A percentile compares a stretch with the other conserved stretches of the same genome.
Evolutionary conservation across 1,140 invertebrate genomes (phyloP).

Genomic region (Anoplolepis gracilipes): DNA sequence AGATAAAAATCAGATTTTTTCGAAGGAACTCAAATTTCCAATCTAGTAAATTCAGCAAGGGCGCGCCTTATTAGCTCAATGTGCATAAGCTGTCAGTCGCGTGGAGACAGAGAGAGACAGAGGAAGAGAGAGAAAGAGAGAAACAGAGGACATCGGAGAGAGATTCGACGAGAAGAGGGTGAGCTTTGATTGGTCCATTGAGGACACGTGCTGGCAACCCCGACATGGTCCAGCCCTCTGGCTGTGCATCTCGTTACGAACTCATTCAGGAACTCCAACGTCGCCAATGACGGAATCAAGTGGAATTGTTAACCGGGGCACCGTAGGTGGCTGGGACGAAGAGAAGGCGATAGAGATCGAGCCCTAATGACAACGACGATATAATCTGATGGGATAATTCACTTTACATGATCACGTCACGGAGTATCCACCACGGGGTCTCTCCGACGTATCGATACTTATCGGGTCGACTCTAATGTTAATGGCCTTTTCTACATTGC

Average conservation of each 20-base stretch:
- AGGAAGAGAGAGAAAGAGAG: slow-evolving; percentile 48
- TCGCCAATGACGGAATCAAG: slow-evolving; percentile 82
- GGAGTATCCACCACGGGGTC: slow-evolving; percentile 28
- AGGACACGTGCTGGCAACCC: slow-evolving; percentile 82
- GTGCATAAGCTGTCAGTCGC: slow-evolving; percentile 54
- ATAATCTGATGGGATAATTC: slow-evolving; percentile 75
- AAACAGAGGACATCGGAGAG: slow-evolving; percentile 32
- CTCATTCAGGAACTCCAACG: slow-evolving; percentile 81
- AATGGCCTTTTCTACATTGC: neutral
- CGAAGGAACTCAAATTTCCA: neutral
- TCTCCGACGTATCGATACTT: slow-evolving; percentile 10
- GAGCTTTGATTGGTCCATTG: slow-evolving; percentile 85
- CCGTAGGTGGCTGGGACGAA: slow-evolving; percentile 73
- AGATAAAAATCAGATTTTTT: neutral
- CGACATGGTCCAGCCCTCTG: slow-evolving; percentile 77
- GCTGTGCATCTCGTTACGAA: slow-evolving; percentile 84
- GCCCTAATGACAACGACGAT: slow-evolving; percentile 73
- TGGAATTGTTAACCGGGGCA: slow-evolving; percentile 81
- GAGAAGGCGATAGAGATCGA: slow-evolving; percentile 70
- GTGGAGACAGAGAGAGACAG: slow-evolving; percentile 24
- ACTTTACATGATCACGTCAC: slow-evolving; percentile 67
- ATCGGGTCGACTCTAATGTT: slow-evolving; percentile 7
- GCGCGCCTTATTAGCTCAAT: slow-evolving; percentile 74
- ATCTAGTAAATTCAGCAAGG: slow-evolving; percentile 40
- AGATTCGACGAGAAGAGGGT: slow-evolving; percentile 77